Base-by-base conservation (phyloP, 2,888 invertebrate species). In the Rotaria socialis region DNA sequence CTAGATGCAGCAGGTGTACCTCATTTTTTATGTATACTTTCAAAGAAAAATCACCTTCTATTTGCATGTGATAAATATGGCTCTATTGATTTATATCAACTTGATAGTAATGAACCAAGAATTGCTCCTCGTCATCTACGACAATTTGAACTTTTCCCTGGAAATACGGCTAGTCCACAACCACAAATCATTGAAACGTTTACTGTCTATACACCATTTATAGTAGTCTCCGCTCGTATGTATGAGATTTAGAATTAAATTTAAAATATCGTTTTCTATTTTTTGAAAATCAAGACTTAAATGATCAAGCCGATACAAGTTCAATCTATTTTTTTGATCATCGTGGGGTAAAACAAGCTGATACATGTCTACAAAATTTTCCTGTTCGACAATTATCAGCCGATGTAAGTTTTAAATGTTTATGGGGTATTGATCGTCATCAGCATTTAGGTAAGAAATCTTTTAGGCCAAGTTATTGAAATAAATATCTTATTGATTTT, bases 191-290 rank as follows among this genome's bases (percentile, higher is more conserved):
- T 80, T n/a, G 80, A 80, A 80, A 47, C 80, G n/a, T 80, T 80
- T 47, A 80, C 80, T 47, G 80, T 80, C 24, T 80, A 80, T 80
- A 80, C 80, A n/a, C 80, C 80, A 80, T 80, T 80, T n/a, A 80
- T 80, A 14, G 47, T 47, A 0, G 43, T 80, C n/a, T 24, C 80
- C 2, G 47, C 80, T 47, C 80, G 47, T 80, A 80, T 67, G 67
- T 67, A 27, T 35, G 10, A 67, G 8, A 19, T 19, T 16, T 67
- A 16, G 52, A 52, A 14, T 14, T 35, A 11, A n/a, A 60, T 27
- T n/a, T 4, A 11, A 60, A 27, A 3, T 14, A 24, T 19, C 22
- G 2, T 4, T 60, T 60, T n/a, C 8, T n/a, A 4, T 27, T 11
- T 14, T 8, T 35, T 35, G 35, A 35, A 35, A 35, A 27, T 67